A percentile compares a stretch with the other conserved stretches of the same genome.
Evolutionary conservation across 2,797 vertebrate species (phyloP).

Genomic region (Pempheris klunzingeri): DNA sequence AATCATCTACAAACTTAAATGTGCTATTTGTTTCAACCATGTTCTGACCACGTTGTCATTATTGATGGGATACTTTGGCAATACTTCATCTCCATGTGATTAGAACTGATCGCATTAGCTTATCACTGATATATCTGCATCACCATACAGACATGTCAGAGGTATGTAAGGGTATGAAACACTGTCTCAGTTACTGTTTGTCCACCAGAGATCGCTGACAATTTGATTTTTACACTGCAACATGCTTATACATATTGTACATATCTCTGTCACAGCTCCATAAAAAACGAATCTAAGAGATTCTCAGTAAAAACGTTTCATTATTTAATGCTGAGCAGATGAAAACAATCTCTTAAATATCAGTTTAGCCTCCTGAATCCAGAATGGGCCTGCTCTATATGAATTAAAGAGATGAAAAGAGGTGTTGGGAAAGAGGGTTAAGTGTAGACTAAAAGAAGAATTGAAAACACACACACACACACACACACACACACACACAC

Average conservation of each 20-base stretch:
- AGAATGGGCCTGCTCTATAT: neutral
- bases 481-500: constrained; percentile 25
- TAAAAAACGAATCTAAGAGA: neutral
- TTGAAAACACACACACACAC: constrained; percentile 6
- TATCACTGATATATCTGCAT: neutral
- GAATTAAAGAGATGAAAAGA: neutral
- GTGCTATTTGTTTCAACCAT: neutral
- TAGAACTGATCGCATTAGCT: neutral
- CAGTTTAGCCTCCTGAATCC: neutral
- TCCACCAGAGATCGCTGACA: neutral
- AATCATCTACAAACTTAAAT: neutral
- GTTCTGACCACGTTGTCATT: neutral
- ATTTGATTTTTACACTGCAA: neutral
- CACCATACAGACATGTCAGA: neutral
- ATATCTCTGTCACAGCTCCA: too few species aligned
- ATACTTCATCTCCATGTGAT: neutral
- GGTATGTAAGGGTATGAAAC: neutral
- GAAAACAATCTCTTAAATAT: neutral
- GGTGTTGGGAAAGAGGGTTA: neutral
- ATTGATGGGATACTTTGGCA: neutral
- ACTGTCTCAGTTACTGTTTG: neutral
- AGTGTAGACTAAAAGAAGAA: neutral
- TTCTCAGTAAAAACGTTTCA: neutral
- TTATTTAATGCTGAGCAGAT: neutral
- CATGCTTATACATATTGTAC: too few species aligned